Evolutionary conservation across 2,113 vertebrate genomes (phyloP), one percentile per base, ranked within the genome.

Genomic region (Polyodon spathula): DNA sequence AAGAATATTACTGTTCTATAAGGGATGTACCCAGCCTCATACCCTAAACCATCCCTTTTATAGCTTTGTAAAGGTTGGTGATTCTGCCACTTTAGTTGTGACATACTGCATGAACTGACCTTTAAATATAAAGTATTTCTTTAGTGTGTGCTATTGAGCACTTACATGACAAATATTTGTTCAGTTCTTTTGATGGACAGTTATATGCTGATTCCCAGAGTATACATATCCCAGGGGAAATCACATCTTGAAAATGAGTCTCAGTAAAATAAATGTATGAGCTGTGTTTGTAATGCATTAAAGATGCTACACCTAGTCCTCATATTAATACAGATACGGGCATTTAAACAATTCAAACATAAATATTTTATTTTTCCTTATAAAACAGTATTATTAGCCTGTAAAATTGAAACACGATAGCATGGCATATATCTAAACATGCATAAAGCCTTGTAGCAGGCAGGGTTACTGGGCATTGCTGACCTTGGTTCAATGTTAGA

Each of bases 161-260:
- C 27, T 55, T 55, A 55, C 53, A 63, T 67, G 54, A 54, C 42
- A 71, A 76, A 73, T 65, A 62, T 63, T 73, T 81, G 68, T 72
- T 78, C 75, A 74, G 68, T 80, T 87, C 68, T 86, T 86, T 81
- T 88, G 86, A 86, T 78, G 74, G 85, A 86, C 84, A 86, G 82
- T 85, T 87, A 73, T 80, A 68, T 77, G 71, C 78, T 86, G 80
- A 87, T 80, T 86, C 80, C 79, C 77, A 80, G 83, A 81, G 85
- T 86, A 83, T 81, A 84, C 84, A 86, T 85, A 74, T 85, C 84
- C 80, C 86, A 76, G 71, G 82, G 79, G 86, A 86, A 71, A 70
- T 42, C 52, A 69, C 0, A 27, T 82, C 74, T 78, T 84, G 81
- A 80, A 86, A 89, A 86, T 87, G 84, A 86, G 84, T 79, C 70